These are phyloP conservation scores for Henicopernis longicauda DNA, from an alignment of 2,113 vertebrate species.

Conservation along the genomic window DNA sequence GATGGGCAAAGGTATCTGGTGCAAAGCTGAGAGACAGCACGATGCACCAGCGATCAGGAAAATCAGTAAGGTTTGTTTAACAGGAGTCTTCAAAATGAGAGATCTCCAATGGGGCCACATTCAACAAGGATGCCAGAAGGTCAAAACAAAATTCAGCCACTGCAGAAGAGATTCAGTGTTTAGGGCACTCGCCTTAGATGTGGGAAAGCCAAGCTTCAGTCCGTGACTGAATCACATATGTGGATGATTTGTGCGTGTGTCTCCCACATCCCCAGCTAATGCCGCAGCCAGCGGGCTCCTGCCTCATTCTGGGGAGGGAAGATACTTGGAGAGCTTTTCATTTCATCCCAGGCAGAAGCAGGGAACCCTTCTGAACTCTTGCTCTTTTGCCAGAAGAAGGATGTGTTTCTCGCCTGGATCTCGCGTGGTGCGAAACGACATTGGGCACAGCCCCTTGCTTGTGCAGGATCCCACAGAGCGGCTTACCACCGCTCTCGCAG, in stretches of 20 bases:
- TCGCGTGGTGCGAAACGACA: neutral
- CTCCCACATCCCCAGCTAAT: accelerated
- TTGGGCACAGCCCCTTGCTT: neutral
- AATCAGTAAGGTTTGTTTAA: neutral
- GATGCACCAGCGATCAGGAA: accelerated
- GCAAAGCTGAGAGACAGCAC: neutral
- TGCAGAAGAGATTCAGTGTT: neutral
- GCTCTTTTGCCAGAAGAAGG: neutral
- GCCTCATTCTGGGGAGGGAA: neutral
- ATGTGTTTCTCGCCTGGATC: neutral
- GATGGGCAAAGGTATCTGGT: neutral
- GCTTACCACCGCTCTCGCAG: neutral
- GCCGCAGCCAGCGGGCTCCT: neutral
- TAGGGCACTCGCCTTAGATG: neutral
- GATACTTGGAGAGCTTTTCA: neutral
- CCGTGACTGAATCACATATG: neutral
- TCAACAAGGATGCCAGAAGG: neutral
- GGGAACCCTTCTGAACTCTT: neutral
- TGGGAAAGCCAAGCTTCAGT: constrained; percentile 6
- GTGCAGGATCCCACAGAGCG: neutral
- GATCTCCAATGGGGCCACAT: neutral
- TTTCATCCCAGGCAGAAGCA: neutral
- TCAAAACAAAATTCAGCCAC: neutral
- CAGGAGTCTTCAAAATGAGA: neutral
- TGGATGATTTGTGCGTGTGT: neutral